These are phyloP conservation scores for Nibea coibor DNA, from an alignment of 2,113 vertebrate species.

Conservation along the genomic window DNA sequence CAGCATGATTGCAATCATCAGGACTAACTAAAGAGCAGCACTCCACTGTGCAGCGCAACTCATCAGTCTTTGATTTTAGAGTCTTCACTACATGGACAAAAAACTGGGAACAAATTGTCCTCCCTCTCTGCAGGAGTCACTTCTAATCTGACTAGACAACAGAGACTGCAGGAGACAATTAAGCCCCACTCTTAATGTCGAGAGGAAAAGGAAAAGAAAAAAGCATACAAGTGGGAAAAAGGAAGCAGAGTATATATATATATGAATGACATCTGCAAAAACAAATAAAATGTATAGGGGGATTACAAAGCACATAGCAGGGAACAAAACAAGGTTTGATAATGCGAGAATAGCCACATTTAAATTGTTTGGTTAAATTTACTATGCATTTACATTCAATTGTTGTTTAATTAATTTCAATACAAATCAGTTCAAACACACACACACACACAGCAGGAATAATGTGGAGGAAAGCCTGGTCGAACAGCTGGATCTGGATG, in stretches of 20 bases:
- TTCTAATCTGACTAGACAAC: conserved; percentile 19
- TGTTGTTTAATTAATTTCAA: neutral
- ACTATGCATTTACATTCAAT: neutral
- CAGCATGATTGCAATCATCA: neutral
- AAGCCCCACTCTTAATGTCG: neutral
- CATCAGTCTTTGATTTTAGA: conserved; percentile 8
- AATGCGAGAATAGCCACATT: neutral
- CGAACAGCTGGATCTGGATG: too few relatives aligned
- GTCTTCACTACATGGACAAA: neutral
- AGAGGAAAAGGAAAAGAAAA: neutral
- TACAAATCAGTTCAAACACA: neutral
- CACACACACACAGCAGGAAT: neutral
- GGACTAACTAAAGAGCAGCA: neutral
- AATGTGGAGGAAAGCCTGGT: too few relatives aligned
- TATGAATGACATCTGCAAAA: neutral
- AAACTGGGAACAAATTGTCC: conserved; percentile 6
- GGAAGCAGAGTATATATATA: neutral
- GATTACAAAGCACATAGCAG: neutral
- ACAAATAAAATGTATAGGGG: neutral
- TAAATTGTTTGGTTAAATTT: neutral
- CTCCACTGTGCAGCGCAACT: neutral
- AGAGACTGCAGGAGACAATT: conserved; percentile 6
- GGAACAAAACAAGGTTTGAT: neutral
- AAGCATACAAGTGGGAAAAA: neutral
- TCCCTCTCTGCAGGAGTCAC: conserved; percentile 17